Conservation (phyloP, 1,140 invertebrate genomes). For the Diploscapter pachys region DNA sequence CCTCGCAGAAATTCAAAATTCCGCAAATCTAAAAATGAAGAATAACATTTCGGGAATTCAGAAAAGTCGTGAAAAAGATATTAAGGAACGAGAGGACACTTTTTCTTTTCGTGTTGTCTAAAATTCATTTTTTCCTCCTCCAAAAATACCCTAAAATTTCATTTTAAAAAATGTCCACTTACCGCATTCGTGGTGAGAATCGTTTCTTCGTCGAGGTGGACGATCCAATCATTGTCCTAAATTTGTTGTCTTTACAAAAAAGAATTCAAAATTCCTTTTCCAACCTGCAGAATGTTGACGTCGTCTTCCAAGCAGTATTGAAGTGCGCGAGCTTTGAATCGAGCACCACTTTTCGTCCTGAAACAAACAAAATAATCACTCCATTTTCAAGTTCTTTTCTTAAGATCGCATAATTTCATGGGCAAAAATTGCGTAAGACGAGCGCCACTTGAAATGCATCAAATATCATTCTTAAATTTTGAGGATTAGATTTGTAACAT, state of each 20-base stretch:
- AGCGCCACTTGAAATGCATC: no score
- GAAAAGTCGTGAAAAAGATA: conserved; percentile 2
- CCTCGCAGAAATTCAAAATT: conserved; percentile 89
- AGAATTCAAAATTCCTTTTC: no score
- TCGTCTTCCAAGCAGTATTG: conserved; percentile 91
- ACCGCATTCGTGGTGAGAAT: conserved; percentile 84
- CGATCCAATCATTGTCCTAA: conserved; percentile 85
- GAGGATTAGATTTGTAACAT: no score
- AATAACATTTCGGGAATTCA: conserved; percentile 1
- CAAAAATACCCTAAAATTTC: no score
- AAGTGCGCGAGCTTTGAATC: conserved; percentile 89
- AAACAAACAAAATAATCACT: conserved; percentile 3
- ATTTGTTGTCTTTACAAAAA: no score
- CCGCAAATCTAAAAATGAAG: conserved; percentile 63
- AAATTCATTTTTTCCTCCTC: no score
- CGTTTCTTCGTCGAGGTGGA: conserved; percentile 96
- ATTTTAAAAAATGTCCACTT: conserved; percentile 15
- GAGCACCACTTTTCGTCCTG: conserved; percentile 78
- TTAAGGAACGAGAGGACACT: background rate
- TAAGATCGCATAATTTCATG: background rate
- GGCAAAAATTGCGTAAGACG: no score
- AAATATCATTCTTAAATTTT: no score
- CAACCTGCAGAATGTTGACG: conserved; percentile 58
- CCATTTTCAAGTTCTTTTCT: background rate
- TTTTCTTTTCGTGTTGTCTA: background rate